phyloP scores from a whole-genome alignment of 2,797 vertebrate species.

The Sebastes matsubarae region DNA sequence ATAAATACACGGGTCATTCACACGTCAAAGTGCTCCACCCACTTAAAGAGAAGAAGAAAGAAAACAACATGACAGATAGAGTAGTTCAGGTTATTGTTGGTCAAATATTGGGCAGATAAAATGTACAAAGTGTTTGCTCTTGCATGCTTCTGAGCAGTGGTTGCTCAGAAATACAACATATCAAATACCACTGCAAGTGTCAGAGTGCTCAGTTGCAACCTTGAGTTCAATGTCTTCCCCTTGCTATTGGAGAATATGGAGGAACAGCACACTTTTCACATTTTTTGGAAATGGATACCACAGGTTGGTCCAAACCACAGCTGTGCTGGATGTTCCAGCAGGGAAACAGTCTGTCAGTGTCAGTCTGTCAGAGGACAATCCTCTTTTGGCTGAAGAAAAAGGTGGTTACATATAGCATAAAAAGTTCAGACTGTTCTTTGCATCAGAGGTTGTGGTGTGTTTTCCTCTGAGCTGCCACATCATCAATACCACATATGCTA shows the following conservation, averaged over 20 bases:
- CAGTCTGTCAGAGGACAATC: background rate
- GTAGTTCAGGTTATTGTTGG: background rate
- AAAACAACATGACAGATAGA: background rate
- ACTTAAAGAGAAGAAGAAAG: background rate
- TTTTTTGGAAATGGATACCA: background rate
- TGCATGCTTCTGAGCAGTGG: background rate
- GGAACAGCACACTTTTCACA: background rate
- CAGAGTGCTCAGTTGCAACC: background rate
- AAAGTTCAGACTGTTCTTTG: conserved; percentile 50
- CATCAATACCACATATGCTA: conserved; percentile 55
- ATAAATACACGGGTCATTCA: background rate
- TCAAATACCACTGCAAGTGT: background rate
- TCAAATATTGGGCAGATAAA: background rate
- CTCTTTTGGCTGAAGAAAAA: background rate
- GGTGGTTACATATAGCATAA: conserved; percentile 8
- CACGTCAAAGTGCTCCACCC: background rate
- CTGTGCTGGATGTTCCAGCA: background rate
- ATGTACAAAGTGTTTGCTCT: conserved; percentile 3
- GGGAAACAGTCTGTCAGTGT: background rate
- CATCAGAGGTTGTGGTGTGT: conserved; percentile 19
- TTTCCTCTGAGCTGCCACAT: conserved; percentile 65
- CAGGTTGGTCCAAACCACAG: background rate
- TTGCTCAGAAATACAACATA: background rate
- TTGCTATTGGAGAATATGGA: background rate
- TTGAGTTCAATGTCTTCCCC: background rate